Percentiles rank a stretch among this genome's conserved stretches.
Evolutionary conservation across 2,113 vertebrate species (phyloP).

Genomic region (Nothocercus nigrocapillus): DNA sequence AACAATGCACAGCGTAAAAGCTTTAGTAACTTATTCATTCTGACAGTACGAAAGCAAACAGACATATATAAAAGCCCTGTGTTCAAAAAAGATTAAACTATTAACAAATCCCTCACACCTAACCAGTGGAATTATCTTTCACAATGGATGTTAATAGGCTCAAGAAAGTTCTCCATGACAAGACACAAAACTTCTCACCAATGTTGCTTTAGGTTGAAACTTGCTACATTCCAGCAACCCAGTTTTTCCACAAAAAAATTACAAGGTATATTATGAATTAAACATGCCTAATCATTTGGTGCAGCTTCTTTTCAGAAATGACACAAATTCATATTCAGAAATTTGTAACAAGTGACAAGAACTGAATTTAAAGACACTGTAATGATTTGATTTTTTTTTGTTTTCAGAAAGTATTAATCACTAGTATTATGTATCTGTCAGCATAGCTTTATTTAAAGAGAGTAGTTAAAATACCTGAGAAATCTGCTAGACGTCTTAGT

Average conservation of each 20-base stretch:
- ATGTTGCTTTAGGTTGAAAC: neutral
- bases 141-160: neutral
- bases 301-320: neutral
- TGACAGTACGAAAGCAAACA: neutral
- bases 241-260: neutral
- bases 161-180: neutral
- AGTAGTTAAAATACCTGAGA: neutral
- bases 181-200: neutral
- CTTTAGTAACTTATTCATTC: neutral
- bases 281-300: neutral
- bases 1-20: neutral
- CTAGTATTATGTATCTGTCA: neutral
- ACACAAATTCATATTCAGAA: neutral
- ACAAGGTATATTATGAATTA: neutral
- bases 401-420: neutral
- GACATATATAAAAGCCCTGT: neutral
- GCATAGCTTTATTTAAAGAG: neutral
- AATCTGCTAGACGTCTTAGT: neutral
- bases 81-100: neutral
- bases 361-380: neutral
- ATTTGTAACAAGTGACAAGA: neutral
- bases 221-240: rapidly evolving
- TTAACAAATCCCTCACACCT: neutral
- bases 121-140: neutral
- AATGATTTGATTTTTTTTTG: neutral